Conservation (phyloP, 2,888 invertebrate genomes). For the Phortica magna region DNA sequence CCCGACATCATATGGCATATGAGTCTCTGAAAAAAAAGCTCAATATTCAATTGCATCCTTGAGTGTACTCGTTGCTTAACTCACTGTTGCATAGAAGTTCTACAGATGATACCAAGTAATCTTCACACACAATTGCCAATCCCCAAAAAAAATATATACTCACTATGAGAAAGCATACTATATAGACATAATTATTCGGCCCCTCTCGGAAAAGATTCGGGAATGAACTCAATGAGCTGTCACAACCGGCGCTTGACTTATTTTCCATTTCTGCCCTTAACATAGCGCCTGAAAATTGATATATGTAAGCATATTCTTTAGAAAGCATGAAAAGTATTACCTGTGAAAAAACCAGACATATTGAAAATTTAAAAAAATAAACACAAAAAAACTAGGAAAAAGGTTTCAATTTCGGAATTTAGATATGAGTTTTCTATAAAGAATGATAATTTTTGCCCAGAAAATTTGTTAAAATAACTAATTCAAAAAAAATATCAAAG, state of each 20-base stretch:
- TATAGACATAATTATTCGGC: background rate
- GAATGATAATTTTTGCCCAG: too few species aligned
- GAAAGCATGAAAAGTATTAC: too few species aligned
- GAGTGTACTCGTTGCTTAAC: background rate
- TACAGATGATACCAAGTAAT: slow-evolving; percentile 11
- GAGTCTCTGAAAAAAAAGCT: background rate
- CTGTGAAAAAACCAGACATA: too few species aligned
- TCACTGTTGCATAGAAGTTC: slow-evolving; percentile 17
- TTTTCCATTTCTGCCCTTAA: background rate
- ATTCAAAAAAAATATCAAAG: too few species aligned
- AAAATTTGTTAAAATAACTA: too few species aligned
- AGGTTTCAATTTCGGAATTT: too few species aligned
- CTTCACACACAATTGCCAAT: slow-evolving; percentile 7
- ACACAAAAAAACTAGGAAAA: too few species aligned
- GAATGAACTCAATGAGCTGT: background rate
- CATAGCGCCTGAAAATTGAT: background rate
- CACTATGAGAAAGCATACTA: background rate
- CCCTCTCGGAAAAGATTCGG: background rate
- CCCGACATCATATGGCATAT: slow-evolving; percentile 29
- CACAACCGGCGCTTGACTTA: background rate
- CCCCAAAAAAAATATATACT: slow-evolving; percentile 8
- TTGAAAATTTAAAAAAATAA: too few species aligned
- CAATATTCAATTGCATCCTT: background rate
- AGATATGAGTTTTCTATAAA: too few species aligned
- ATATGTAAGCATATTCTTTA: too few species aligned